Evolutionary conservation across 2,113 vertebrate genomes (phyloP).

Genomic region (Monarcha castaneiventris): DNA sequence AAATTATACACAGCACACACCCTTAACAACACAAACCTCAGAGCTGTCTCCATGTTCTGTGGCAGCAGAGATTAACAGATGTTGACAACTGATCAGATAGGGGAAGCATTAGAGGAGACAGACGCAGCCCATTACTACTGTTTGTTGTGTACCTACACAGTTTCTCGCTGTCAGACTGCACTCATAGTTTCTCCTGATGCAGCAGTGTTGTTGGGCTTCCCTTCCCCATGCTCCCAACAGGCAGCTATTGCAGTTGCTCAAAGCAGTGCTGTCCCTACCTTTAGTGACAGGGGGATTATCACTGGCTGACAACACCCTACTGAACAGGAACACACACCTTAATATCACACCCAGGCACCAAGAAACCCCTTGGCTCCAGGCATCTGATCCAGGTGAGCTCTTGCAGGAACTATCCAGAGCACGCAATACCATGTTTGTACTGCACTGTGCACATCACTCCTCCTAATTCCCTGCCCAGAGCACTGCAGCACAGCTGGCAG

Average conservation of each 20-base stretch:
- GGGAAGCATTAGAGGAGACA: background rate
- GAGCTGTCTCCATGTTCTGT: background rate
- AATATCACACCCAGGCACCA: background rate
- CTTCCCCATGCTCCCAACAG: background rate
- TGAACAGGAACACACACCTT: background rate
- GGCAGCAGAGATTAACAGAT: background rate
- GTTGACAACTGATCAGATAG: conserved; percentile 1
- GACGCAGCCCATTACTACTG: background rate
- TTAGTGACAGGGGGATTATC: background rate
- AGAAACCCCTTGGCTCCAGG: background rate
- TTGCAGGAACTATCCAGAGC: background rate
- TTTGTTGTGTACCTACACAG: background rate
- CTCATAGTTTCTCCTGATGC: background rate
- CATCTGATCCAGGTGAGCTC: accelerated
- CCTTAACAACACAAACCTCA: background rate
- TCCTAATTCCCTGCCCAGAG: background rate
- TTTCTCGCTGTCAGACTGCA: background rate
- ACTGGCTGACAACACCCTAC: background rate
- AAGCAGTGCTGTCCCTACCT: background rate
- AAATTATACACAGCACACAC: background rate
- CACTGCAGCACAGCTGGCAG: background rate
- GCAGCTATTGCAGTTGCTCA: background rate
- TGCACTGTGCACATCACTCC: background rate
- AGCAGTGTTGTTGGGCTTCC: background rate
- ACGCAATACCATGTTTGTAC: accelerated